These are phyloP conservation scores for Chionodraco myersi DNA, from an alignment of 2,113 vertebrate genomes.

Conservation along the genomic window DNA sequence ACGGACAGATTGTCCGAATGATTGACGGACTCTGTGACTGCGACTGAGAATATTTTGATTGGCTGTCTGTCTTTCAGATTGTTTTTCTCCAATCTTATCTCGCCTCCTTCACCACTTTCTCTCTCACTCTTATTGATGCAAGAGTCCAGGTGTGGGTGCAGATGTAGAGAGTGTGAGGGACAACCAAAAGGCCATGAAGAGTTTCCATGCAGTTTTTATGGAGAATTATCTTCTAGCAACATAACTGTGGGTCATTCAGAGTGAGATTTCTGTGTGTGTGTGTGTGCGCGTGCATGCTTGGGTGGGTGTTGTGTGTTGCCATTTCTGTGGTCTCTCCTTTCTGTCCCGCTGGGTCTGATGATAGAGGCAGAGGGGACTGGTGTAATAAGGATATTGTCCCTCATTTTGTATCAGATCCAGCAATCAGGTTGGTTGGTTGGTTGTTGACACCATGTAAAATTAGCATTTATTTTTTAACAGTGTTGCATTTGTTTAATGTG, in stretches of 20 bases:
- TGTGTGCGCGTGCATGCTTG: not conserved
- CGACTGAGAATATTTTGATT: not conserved
- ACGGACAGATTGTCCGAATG: conserved; percentile 27
- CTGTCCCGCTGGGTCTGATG: conserved; percentile 54
- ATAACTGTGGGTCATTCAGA: conserved; percentile 30
- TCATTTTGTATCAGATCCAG: not conserved
- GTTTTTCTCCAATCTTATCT: no score
- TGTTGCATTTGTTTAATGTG: not conserved
- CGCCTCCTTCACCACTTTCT: no score
- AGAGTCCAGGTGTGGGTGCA: conserved; percentile 12
- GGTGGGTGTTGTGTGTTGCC: conserved; percentile 33
- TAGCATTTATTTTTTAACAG: no score
- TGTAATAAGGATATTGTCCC: conserved; percentile 1
- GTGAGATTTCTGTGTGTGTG: not conserved
- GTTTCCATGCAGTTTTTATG: conserved; percentile 54
- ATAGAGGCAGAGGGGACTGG: not conserved
- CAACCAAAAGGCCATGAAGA: conserved; percentile 41
- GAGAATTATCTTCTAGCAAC: conserved; percentile 52
- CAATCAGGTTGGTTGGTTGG: no score
- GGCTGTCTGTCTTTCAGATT: not conserved
- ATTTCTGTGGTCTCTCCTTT: conserved; percentile 40
- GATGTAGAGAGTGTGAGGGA: conserved; percentile 12
- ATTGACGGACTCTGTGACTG: conserved; percentile 74
- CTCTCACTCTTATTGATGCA: not conserved
- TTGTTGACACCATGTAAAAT: no score